phyloP scores from a whole-genome alignment of 2,113 vertebrate genomes.

The Sakesphorus luctuosus region DNA sequence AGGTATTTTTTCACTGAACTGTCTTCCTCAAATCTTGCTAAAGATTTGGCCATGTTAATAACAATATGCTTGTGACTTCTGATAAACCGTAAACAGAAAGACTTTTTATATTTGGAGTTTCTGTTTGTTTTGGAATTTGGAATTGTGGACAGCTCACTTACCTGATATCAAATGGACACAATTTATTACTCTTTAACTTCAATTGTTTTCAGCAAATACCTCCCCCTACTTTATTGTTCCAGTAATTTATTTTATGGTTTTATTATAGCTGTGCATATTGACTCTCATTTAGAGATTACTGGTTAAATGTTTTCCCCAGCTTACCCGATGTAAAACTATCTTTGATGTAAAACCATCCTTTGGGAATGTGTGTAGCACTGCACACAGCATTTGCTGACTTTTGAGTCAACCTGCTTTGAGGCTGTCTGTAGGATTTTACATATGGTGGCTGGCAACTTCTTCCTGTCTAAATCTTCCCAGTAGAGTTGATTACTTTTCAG shows the following conservation, averaged over 20 bases:
- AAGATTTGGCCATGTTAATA: background rate
- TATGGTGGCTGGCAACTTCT: background rate
- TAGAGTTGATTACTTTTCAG: slow-evolving; percentile 11
- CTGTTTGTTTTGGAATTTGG: background rate
- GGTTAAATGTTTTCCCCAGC: background rate
- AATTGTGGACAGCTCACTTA: background rate
- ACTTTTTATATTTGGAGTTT: background rate
- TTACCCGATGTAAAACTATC: background rate
- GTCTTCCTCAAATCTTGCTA: background rate
- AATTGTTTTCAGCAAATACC: slow-evolving; percentile 13
- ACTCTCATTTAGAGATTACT: slow-evolving; percentile 1
- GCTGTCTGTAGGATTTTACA: background rate
- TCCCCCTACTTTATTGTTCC: background rate
- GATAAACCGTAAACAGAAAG: background rate
- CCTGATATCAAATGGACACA: background rate
- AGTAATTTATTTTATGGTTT: background rate
- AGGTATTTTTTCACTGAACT: background rate
- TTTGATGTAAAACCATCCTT: background rate
- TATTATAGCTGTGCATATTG: background rate
- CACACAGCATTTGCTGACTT: background rate
- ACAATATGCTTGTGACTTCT: background rate
- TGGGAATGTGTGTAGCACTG: background rate
- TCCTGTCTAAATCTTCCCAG: slow-evolving; percentile 24
- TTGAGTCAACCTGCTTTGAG: background rate
- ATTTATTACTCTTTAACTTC: slow-evolving; percentile 13